Base-by-base conservation (phyloP, 1,140 invertebrate species). In the Diorhabda carinulata region DNA sequence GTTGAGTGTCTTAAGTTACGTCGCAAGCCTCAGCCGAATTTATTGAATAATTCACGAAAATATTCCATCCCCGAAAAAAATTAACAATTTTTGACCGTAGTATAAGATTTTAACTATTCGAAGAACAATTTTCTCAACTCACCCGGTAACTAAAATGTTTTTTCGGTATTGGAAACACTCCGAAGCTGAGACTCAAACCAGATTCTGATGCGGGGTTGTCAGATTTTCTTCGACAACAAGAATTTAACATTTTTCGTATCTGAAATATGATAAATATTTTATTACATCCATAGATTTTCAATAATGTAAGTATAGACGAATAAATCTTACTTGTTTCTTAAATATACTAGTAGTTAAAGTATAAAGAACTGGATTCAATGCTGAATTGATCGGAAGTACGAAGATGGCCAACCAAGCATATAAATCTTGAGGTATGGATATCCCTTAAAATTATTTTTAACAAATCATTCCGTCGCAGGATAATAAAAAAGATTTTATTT, bases 381-480 rank as follows among this genome's bases (percentile, higher is more conserved):
- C 89, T 0, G 87, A 88, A 79, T 91, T 91, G 5, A 91, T 86
- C 0, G 90, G 90, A 44, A 91, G 76, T 25, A 91, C 84, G 70
- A 91, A 87, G 4, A 91, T 87, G 0, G 88, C 89, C 66, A 91
- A 78, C 86, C 88, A 90, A 25, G 88, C 89, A 70, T 89, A 89
- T 3, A 89, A 71, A 68, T 84, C 81, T 43, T 82, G 80, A 45
- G 81, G 80, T 65, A 84, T 84, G 0, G 76, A 70, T 47, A 81
- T 77, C 61, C 84, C 84, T 85, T 60, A 61, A 72, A 74, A 52
- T 6, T 7, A 43, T 65, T 42, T 63, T 63, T 6, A 44, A 5
- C n/a, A 41, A 42, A n/a, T 60, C 25, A 3, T 10, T 25, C 5
- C 2, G 5, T 6, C 6, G 25, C 5, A 6, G 8, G 58, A 6